These are phyloP conservation scores for Plagodis pulveraria DNA, from an alignment of 2,888 invertebrate genomes.

Conservation along the genomic window DNA sequence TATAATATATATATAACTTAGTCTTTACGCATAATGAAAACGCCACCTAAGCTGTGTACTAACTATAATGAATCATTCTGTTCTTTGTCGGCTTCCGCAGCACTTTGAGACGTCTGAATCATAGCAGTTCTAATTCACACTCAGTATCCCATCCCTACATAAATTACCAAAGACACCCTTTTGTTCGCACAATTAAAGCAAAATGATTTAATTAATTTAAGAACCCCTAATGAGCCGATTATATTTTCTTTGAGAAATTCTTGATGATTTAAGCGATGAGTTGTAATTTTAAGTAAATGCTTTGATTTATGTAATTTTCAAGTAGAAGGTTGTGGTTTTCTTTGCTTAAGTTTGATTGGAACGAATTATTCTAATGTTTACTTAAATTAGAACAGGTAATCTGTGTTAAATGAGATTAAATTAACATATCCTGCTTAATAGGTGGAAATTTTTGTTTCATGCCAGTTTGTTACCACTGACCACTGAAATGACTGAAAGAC, in stretches of 20 bases:
- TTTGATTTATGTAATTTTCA: constrained; percentile 1
- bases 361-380: background rate
- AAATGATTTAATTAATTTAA: constrained; percentile 20
- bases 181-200: constrained; percentile 19
- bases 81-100: constrained; percentile 23
- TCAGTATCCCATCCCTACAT: constrained; percentile 17
- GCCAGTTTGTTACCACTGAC: too few species aligned
- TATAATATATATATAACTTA: too few species aligned
- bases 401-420: too few species aligned
- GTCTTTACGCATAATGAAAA: constrained; percentile 2
- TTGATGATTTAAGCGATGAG: background rate
- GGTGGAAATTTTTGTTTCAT: too few species aligned
- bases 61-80: constrained; percentile 25
- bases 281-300: background rate
- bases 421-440: too few species aligned
- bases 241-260: constrained; percentile 8
- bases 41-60: constrained; percentile 11
- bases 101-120: constrained; percentile 24
- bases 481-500: too few species aligned
- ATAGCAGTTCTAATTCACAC: constrained; percentile 21
- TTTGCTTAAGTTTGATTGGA: background rate
- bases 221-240: constrained; percentile 10
- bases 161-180: constrained; percentile 20
- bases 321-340: background rate
- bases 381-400: too few species aligned